Evolutionary conservation across 2,888 invertebrate genomes (phyloP).

Genomic region (Stenichneumon culpator): DNA sequence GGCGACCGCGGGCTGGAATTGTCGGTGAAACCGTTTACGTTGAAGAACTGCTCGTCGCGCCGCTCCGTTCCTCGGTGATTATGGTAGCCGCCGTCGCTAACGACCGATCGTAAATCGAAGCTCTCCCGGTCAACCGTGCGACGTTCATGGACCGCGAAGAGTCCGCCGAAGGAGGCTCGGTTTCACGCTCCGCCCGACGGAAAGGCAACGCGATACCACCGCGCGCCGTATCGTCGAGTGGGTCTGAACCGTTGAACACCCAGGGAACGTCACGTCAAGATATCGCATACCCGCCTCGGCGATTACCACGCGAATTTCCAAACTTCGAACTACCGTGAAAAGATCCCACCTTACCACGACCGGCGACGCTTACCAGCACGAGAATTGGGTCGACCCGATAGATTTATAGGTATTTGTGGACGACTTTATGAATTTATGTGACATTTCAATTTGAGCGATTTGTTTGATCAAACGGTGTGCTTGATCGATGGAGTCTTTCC

Average conservation of each 20-base stretch:
- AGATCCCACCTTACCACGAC: background rate
- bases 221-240: conserved; percentile 20
- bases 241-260: conserved; percentile 1
- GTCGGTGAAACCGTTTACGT: conserved; percentile 34
- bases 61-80: conserved; percentile 54
- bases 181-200: background rate
- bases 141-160: background rate
- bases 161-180: background rate
- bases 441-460: conserved; percentile 36
- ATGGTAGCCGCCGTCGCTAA: conserved; percentile 60
- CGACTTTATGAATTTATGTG: conserved; percentile 12
- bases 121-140: background rate
- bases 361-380: background rate
- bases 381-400: background rate
- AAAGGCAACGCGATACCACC: conserved; percentile 8
- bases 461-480: conserved; percentile 2
- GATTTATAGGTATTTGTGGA: conserved; percentile 8
- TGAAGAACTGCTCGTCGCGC: conserved; percentile 31
- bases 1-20: conserved; percentile 6
- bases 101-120: conserved; percentile 65
- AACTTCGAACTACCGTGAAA: background rate
- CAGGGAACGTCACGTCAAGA: conserved; percentile 10
- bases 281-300: background rate
- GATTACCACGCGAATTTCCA: conserved; percentile 7
- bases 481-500: background rate